Base-by-base conservation (phyloP, 2,113 vertebrate genomes). In the Prietella phreatophila region DNA sequence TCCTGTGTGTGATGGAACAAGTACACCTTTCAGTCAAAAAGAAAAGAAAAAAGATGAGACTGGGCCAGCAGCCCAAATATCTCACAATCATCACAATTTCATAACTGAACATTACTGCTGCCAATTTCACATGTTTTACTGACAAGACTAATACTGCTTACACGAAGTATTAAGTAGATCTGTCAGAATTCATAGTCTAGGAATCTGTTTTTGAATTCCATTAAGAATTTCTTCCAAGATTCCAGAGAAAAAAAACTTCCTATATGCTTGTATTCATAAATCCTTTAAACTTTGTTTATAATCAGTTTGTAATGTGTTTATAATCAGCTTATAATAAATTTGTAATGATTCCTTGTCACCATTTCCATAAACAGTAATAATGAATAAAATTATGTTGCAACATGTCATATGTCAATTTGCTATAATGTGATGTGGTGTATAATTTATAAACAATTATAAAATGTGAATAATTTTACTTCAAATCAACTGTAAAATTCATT, bases 71-170 rank as follows among this genome's bases (percentile, higher is more conserved):
- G 81, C 75, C 30, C 67, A 69, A 75, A 73, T 71, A 80, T 36
- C 60, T 67, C 9, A 55, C 30, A 82, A 65, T 75, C 11, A 82
- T 1, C 10, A 81, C 22, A 61, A 87, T 27, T 60, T 82, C 76
- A 84, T 84, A 75, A 78, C 89, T 88, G 30, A 75, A 39, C 69
- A 85, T 79, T 55, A 60, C 33, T 13, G 61, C 83, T 61, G 80
- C 76, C 67, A 89, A 82, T 17, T 71, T 67, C 56, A 67, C 82
- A 84, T 84, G 79, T 82, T 78, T 47, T 25, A 75, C 15, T 82
- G 50, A 69, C 65, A 56, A 30, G 39, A 71, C 42, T 67, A 42
- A 80, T 61, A 42, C 50, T 79, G 58, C 69, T 39, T 58, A 61
- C 50, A 65, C 61, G n/a, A 80, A 76, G 58, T 19, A 80, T 85